Conservation (phyloP, 2,113 vertebrate genomes). For the Lethenteron reissneri region DNA sequence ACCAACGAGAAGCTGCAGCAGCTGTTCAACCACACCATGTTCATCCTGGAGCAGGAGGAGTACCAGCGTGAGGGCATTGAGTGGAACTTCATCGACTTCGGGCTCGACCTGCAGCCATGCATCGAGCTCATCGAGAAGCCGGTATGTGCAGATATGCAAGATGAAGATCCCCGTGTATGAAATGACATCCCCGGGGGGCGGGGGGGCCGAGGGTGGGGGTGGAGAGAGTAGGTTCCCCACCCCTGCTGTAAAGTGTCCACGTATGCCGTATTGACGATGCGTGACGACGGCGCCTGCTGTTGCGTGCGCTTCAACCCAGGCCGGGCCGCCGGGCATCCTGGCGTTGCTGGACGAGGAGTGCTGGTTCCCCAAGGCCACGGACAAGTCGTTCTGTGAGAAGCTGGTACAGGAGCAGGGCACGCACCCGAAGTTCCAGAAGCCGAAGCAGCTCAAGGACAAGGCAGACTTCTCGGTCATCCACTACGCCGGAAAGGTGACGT, state of each 20-base stretch:
- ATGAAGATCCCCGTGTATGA: no score
- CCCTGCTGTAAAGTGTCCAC: no score
- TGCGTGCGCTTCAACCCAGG: conserved; percentile 21
- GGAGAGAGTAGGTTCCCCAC: background rate
- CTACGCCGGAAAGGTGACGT: conserved; percentile 73
- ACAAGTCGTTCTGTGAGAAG: conserved; percentile 95
- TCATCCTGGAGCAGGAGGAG: conserved; percentile 70
- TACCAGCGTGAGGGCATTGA: conserved; percentile 74
- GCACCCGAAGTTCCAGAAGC: conserved; percentile 84
- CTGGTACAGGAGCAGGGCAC: conserved; percentile 78
- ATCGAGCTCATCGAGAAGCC: conserved; percentile 84
- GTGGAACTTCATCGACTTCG: conserved; percentile 79
- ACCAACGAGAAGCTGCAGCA: conserved; percentile 67
- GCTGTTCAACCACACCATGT: conserved; percentile 76
- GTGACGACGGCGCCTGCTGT: no score
- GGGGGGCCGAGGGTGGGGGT: background rate
- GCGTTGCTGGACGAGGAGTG: conserved; percentile 90
- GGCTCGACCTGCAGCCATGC: conserved; percentile 59
- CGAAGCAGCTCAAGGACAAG: conserved; percentile 94
- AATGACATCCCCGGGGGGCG: no score
- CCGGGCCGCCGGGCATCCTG: conserved; percentile 75
- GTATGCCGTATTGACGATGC: no score
- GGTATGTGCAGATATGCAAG: conserved; percentile 18
- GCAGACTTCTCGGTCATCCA: conserved; percentile 93
- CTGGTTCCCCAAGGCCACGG: conserved; percentile 96